Conservation (phyloP, 1,140 invertebrate species). For the Eriocheir sinensis region DNA sequence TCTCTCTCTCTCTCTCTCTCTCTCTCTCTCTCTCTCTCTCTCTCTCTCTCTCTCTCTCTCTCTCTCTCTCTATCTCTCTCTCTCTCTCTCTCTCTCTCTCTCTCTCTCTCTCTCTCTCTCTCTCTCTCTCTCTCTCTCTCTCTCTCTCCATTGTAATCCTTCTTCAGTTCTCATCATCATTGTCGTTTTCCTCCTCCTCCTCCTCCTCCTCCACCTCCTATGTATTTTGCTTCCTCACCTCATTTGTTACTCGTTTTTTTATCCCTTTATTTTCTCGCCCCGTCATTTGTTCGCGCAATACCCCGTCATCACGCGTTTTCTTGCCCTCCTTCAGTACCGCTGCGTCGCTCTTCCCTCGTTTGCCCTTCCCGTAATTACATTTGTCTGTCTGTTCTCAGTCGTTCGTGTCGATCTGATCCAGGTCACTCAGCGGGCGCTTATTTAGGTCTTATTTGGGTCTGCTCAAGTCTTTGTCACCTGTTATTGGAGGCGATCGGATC, state of each 20-base stretch:
- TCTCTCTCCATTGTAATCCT: no score
- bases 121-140: background rate
- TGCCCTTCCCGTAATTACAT: background rate
- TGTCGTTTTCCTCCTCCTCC: background rate
- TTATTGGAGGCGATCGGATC: no score
- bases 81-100: background rate
- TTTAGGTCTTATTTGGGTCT: background rate
- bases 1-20: no score
- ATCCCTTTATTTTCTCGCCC: background rate
- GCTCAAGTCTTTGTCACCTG: background rate
- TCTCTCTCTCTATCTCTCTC: background rate
- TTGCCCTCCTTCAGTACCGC: background rate
- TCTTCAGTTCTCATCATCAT: background rate
- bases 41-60: slow-evolving; percentile 30
- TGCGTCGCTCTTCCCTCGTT: background rate
- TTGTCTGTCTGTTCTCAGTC: background rate
- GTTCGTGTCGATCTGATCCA: no score
- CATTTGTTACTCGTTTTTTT: background rate
- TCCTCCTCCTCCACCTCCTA: background rate
- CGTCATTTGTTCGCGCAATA: background rate
- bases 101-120: background rate
- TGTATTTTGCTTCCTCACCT: background rate
- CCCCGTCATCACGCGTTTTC: background rate
- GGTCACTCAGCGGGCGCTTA: no score
- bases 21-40: background rate